Evolutionary conservation across 2,888 invertebrate species (phyloP).

Genomic region (Agrochola macilenta): DNA sequence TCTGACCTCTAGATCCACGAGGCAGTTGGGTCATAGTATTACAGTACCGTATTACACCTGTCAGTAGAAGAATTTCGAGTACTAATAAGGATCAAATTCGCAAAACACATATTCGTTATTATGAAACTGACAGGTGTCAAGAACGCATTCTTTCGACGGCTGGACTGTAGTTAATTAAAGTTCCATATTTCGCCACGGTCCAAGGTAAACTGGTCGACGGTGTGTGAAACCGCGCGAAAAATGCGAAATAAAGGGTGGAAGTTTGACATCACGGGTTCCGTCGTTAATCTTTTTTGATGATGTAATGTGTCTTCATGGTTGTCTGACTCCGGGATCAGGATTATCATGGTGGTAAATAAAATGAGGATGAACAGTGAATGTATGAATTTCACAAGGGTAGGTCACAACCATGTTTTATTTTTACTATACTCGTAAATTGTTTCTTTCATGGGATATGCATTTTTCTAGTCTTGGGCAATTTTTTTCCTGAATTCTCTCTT

Average conservation of each 20-base stretch:
- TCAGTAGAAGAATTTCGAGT: too few species aligned
- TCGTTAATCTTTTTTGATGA: slow-evolving; percentile 68
- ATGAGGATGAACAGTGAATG: slow-evolving; percentile 31
- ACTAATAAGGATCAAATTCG: too few species aligned
- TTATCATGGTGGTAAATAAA: slow-evolving; percentile 61
- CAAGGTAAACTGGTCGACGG: slow-evolving; percentile 3
- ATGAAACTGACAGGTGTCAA: too few species aligned
- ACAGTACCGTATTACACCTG: too few species aligned
- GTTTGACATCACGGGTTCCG: slow-evolving; percentile 59
- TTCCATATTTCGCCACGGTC: not conserved
- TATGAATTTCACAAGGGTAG: slow-evolving; percentile 9
- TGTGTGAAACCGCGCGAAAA: slow-evolving; percentile 56
- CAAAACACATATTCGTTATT: too few species aligned
- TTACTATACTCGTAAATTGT: too few species aligned
- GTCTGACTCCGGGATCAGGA: slow-evolving; percentile 59
- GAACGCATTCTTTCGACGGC: too few species aligned
- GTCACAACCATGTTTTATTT: not conserved
- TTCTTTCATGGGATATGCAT: not conserved
- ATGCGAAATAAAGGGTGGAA: slow-evolving; percentile 64
- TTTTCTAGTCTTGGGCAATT: not conserved
- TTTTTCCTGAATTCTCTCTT: not conserved
- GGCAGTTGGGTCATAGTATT: too few species aligned
- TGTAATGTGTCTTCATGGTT: slow-evolving; percentile 67
- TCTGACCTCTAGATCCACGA: too few species aligned
- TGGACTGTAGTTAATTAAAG: not conserved